Conservation (phyloP, 92 coral and sea anemone species). For the Virgularia gustaviana region DNA sequence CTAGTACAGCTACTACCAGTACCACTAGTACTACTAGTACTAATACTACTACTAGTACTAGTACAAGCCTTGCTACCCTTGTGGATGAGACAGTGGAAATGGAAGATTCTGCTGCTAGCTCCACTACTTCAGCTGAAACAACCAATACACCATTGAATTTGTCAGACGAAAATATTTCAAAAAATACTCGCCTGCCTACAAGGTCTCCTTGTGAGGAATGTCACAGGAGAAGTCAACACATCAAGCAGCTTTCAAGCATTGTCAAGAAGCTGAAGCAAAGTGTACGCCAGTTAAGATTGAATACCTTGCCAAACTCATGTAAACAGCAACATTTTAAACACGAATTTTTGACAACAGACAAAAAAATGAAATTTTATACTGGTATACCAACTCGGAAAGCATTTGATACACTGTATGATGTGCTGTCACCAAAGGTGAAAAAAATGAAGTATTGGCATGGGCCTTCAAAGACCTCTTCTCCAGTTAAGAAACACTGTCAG, state of each 20-base stretch:
- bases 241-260: no score
- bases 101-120: no score
- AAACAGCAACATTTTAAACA: constrained; percentile 28
- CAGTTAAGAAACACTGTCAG: constrained; percentile 20
- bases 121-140: no score
- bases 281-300: neutral
- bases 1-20: neutral
- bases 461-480: constrained; percentile 37
- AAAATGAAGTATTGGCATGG: constrained; percentile 48
- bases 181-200: no score
- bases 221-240: no score
- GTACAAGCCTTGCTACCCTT: no score
- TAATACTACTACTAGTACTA: no score
- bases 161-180: no score
- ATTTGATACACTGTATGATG: constrained; percentile 38
- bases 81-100: no score
- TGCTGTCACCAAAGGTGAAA: constrained; percentile 32
- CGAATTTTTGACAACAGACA: constrained; percentile 43
- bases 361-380: constrained; percentile 45
- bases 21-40: neutral
- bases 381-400: constrained; percentile 48
- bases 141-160: no score
- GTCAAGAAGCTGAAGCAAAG: neutral
- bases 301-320: neutral
- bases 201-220: no score